Evolutionary conservation across 2,797 vertebrate species (phyloP).

Genomic region (Pagetopsis macropterus): DNA sequence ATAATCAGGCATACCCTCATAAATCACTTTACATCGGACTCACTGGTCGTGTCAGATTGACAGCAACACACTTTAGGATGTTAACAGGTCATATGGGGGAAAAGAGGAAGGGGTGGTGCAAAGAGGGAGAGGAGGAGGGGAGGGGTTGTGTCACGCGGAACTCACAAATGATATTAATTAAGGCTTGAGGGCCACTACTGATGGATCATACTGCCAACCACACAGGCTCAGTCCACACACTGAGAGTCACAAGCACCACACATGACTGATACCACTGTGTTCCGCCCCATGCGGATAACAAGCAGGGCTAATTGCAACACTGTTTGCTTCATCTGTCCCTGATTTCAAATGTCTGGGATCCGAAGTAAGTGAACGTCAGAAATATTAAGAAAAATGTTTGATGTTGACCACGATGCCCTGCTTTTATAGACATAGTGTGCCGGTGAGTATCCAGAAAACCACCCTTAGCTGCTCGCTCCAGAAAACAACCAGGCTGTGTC

Average conservation of each 20-base stretch:
- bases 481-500: constrained; percentile 58
- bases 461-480: constrained; percentile 38
- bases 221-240: constrained; percentile 69
- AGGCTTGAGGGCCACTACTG: constrained; percentile 62
- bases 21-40: constrained; percentile 41
- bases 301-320: constrained; percentile 31
- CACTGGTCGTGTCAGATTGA: constrained; percentile 36
- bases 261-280: constrained; percentile 64
- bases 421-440: constrained; percentile 21
- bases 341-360: constrained; percentile 35
- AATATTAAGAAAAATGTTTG: constrained; percentile 41
- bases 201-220: constrained; percentile 67
- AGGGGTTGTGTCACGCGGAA: constrained; percentile 49
- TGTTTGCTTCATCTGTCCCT: constrained; percentile 35
- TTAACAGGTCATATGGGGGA: constrained; percentile 47
- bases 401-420: constrained; percentile 31
- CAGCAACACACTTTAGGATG: constrained; percentile 47
- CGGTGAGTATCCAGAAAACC: constrained; percentile 39
- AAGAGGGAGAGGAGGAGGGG: constrained; percentile 16
- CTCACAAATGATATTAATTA: constrained; percentile 79
- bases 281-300: constrained; percentile 35
- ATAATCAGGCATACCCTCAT: constrained; percentile 28
- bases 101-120: constrained; percentile 26
- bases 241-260: constrained; percentile 71
- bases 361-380: constrained; percentile 28